A percentile compares a stretch with the other conserved stretches of the same genome.
Conservation (phyloP, 2,888 invertebrate species). For the Drosophila glabriapex region DNA sequence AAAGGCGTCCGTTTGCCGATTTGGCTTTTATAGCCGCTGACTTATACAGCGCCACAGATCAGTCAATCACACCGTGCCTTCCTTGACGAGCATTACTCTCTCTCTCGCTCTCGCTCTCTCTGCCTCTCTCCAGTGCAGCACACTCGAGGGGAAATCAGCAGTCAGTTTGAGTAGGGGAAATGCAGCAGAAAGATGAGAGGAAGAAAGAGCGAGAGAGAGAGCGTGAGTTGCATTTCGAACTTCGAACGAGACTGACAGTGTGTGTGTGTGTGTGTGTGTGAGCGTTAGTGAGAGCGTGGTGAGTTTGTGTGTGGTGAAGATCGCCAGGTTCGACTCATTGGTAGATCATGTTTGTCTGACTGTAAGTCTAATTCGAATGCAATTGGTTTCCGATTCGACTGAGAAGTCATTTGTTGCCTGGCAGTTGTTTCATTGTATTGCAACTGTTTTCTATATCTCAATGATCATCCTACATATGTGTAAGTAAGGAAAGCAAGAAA, state of each 20-base stretch:
- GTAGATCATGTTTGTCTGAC: conserved; percentile 36
- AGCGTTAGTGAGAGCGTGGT: conserved; percentile 45
- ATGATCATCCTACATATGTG: not conserved
- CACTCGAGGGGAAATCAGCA: not conserved
- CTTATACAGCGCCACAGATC: conserved; percentile 23
- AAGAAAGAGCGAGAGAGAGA: conserved; percentile 1
- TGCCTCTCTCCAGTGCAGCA: not conserved
- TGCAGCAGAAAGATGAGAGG: not conserved
- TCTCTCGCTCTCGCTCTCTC: not conserved
- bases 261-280: conserved; percentile 15
- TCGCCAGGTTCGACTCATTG: conserved; percentile 34
- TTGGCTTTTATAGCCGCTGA: conserved; percentile 66
- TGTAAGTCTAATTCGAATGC: conserved; percentile 34
- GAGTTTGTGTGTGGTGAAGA: conserved; percentile 65
- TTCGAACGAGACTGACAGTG: conserved; percentile 53
- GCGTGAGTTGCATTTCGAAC: conserved; percentile 61
- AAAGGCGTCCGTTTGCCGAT: conserved; percentile 70
- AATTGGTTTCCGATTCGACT: conserved; percentile 49
- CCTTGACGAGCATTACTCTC: conserved; percentile 19
- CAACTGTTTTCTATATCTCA: not conserved
- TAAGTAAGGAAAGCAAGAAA: not conserved
- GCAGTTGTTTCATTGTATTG: not conserved
- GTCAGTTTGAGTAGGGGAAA: conserved; percentile 52
- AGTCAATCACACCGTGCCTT: conserved; percentile 10
- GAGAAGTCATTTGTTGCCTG: not conserved